Evolutionary conservation across 2,113 vertebrate genomes (phyloP).

Genomic region (Ifrita kowaldi): DNA sequence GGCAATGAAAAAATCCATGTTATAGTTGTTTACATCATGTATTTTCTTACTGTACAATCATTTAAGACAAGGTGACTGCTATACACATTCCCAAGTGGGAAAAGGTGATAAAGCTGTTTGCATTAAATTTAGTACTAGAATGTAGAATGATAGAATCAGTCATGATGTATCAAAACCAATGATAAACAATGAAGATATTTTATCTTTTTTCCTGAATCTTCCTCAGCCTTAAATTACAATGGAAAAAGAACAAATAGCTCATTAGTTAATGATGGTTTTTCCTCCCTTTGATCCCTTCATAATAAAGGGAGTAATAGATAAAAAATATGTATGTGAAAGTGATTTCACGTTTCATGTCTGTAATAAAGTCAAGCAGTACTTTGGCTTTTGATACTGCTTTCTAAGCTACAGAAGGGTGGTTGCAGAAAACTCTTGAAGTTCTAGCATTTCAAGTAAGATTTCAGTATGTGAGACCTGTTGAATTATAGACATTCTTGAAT

Average conservation of each 20-base stretch:
- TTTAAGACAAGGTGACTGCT: not conserved
- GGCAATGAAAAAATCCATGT: not conserved
- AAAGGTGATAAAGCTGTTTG: not conserved
- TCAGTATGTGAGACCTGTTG: not conserved
- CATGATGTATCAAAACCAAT: not conserved
- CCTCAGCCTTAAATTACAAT: not conserved
- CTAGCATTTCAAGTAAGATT: not conserved
- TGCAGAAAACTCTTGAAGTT: not conserved
- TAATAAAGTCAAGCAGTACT: not conserved
- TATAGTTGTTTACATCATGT: not conserved
- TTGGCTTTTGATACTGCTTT: not conserved
- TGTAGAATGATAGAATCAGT: not conserved
- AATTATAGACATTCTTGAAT: not conserved
- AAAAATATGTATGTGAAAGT: not conserved
- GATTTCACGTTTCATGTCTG: not conserved
- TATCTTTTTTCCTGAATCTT: not conserved
- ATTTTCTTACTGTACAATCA: not conserved
- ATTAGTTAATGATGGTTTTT: not conserved
- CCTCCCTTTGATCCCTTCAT: not conserved
- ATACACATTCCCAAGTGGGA: not conserved
- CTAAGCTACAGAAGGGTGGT: not conserved
- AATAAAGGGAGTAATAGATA: not conserved
- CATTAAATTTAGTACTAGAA: not conserved
- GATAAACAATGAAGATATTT: not conserved
- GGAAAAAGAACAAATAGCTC: not conserved